phyloP scores from a whole-genome alignment of 1,140 invertebrate species.

The Pararge aegeria region DNA sequence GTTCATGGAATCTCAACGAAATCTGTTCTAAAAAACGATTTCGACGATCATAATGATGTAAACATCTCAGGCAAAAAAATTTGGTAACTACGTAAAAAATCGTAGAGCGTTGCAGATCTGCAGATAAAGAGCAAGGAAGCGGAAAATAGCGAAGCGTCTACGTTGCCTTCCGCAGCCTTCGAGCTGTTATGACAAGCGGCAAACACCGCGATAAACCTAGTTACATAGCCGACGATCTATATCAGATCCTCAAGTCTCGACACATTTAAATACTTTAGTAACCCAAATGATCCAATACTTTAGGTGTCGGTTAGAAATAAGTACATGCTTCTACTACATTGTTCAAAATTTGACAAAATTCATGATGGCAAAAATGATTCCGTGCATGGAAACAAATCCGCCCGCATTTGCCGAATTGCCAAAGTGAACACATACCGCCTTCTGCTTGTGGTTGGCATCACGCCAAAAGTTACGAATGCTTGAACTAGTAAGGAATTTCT shows the following conservation, averaged over 20 bases:
- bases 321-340: neutral
- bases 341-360: neutral
- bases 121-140: neutral
- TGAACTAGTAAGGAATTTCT: slow-evolving; percentile 1
- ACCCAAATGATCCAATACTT: too few relatives aligned
- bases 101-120: neutral
- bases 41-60: neutral
- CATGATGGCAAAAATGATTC: neutral
- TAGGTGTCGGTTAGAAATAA: too few relatives aligned
- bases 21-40: too few relatives aligned
- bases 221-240: too few relatives aligned
- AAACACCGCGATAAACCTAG: too few relatives aligned
- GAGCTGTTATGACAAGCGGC: neutral
- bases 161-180: neutral
- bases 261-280: too few relatives aligned
- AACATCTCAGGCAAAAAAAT: neutral
- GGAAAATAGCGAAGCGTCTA: neutral
- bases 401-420: slow-evolving; percentile 3
- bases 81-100: neutral
- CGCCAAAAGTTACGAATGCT: slow-evolving; percentile 1
- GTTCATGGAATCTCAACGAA: too few relatives aligned
- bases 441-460: neutral
- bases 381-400: neutral
- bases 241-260: too few relatives aligned
- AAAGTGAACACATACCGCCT: neutral